Evolutionary conservation across 2,113 vertebrate species (phyloP), one percentile per base, ranked within the genome.

Genomic region (Tragelaphus buxtoni): DNA sequence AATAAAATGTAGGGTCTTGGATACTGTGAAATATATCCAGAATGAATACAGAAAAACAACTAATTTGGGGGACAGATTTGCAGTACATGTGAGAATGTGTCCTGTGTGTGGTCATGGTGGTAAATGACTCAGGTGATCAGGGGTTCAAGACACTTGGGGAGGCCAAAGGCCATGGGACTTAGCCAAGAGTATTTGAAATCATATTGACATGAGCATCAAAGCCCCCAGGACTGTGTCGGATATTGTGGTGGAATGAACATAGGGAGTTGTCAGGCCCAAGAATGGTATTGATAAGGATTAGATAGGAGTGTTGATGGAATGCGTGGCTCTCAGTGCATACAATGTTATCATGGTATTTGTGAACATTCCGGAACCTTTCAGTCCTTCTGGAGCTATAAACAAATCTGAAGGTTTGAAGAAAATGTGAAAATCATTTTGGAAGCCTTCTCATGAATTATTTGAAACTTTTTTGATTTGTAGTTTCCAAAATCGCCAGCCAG

Each of bases 391-490:
- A 96, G 13, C 17, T 80, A n/a, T 53, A 92, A 92, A 87, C 30
- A 95, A 86, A 92, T 51, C 32, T 91, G 39, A 47, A 72, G 42
- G 7, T 76, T 95, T 87, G 69, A 39, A 72, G 85, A 81, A 76
- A 86, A 86, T 63, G 82, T 94, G 65, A 72, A 93, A 95, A 51
- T 61, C 10, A 18, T 79, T 5, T 85, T 95, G 49, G 85, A 96
- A 96, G 49, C 6, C 8, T 74, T 95, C 95, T 86, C 12, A 3
- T 56, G 4, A 72, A 53, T 92, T 87, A 42, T 35, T 92, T 69
- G 35, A 90, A 60, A 90, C 4, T 17, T 53, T 26, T 81, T 96
- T 92, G 49, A 4, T 86, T 76, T 92, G 49, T 56, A 42, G 13
- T 14, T 90, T 35, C 28, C 56, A 45, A n/a, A 88, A 47, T 88